These are phyloP conservation scores for Acronicta alni DNA, from an alignment of 2,888 invertebrate species.

Conservation along the genomic window DNA sequence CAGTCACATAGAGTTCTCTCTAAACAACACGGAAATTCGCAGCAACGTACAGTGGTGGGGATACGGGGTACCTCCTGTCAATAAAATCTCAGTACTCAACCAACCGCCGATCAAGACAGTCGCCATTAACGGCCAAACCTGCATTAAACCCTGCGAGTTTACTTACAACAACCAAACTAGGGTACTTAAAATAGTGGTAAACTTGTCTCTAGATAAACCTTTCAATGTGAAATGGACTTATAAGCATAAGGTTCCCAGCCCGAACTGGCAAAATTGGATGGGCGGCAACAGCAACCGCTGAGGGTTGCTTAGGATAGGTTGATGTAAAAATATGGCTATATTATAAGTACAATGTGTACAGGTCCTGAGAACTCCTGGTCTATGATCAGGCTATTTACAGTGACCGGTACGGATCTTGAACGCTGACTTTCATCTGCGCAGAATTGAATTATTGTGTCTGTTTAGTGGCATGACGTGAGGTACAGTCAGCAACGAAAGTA, in stretches of 20 bases:
- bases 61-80: conserved; percentile 79
- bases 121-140: conserved; percentile 67
- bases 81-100: conserved; percentile 69
- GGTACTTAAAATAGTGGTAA: conserved; percentile 70
- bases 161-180: conserved; percentile 65
- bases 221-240: conserved; percentile 77
- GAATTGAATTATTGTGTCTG: no score
- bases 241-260: conserved; percentile 48
- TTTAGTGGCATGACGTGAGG: no score
- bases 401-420: no score
- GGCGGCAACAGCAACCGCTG: conserved; percentile 38
- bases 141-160: conserved; percentile 70
- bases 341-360: conserved; percentile 24
- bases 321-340: conserved; percentile 14
- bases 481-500: no score
- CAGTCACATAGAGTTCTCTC: conserved; percentile 85
- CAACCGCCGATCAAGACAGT: conserved; percentile 70
- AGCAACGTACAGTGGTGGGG: conserved; percentile 84
- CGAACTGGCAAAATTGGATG: conserved; percentile 49
- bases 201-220: conserved; percentile 74
- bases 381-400: neutral
- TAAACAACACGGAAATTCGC: conserved; percentile 67
- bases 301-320: neutral
- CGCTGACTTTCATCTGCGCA: no score
- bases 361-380: conserved; percentile 10